A percentile compares a stretch with the other conserved stretches of the same genome.
These are phyloP conservation scores for Scomber colias DNA, from an alignment of 2,113 vertebrate species.

Conservation along the genomic window DNA sequence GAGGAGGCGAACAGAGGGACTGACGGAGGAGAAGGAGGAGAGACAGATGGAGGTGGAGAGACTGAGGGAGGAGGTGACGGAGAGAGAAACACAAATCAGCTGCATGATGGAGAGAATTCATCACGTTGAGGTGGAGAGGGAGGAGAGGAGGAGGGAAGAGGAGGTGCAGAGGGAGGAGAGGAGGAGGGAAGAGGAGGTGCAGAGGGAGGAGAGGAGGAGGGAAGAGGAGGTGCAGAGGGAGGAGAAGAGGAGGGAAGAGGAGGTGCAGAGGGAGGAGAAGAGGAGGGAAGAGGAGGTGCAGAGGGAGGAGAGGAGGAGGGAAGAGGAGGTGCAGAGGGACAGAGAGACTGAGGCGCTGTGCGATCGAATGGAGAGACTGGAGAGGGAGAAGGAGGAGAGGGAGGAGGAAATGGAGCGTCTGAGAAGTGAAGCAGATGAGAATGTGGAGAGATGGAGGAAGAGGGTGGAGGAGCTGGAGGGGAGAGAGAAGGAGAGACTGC, in stretches of 20 bases:
- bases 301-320: background rate
- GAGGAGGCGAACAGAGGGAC: slow-evolving; percentile 41
- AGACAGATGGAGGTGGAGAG: slow-evolving; percentile 39
- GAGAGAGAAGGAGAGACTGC: slow-evolving; percentile 24
- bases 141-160: slow-evolving; percentile 20
- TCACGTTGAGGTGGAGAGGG: slow-evolving; percentile 24
- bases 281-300: background rate
- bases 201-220: background rate
- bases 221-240: slow-evolving; percentile 47
- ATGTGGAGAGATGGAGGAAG: slow-evolving; percentile 1
- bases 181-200: background rate
- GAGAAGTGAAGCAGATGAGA: slow-evolving; percentile 21
- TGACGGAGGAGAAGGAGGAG: slow-evolving; percentile 63
- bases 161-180: slow-evolving; percentile 28
- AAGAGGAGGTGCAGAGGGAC: slow-evolving; percentile 45
- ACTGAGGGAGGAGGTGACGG: slow-evolving; percentile 66
- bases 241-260: background rate
- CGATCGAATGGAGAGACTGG: background rate
- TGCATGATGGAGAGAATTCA: slow-evolving; percentile 48
- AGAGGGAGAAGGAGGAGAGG: slow-evolving; percentile 49
- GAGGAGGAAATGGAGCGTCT: slow-evolving; percentile 29
- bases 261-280: slow-evolving; percentile 13
- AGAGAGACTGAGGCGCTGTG: too few relatives aligned
- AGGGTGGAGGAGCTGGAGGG: slow-evolving; percentile 16
- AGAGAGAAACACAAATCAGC: slow-evolving; percentile 30